Percentiles rank a stretch among this genome's conserved stretches.
These are phyloP conservation scores for Ophioderma brevispina DNA, from an alignment of 35 echinoderm and acorn worm species.

Conservation along the genomic window DNA sequence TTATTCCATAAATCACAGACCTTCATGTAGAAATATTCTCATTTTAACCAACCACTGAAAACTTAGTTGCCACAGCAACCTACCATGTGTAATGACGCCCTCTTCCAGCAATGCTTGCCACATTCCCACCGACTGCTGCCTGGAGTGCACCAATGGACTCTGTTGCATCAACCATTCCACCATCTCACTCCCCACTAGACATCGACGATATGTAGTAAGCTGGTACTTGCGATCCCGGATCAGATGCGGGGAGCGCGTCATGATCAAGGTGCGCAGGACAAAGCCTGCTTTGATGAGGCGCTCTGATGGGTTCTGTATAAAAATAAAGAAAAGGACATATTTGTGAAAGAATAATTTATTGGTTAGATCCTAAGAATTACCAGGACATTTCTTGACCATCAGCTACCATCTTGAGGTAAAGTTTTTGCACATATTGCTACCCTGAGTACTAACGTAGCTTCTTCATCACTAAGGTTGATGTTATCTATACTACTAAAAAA, in stretches of 20 bases:
- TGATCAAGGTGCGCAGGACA: constrained; percentile 77
- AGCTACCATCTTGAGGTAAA: background rate
- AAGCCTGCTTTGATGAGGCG: constrained; percentile 74
- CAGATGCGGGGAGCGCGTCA: constrained; percentile 76
- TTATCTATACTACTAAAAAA: too few species aligned
- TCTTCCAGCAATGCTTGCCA: constrained; percentile 97
- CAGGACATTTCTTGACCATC: background rate
- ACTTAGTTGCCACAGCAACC: too few species aligned
- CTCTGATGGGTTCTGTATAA: constrained; percentile 65
- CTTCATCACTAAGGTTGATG: too few species aligned
- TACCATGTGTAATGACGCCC: constrained; percentile 91
- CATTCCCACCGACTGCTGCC: constrained; percentile 92
- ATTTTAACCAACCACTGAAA: too few species aligned
- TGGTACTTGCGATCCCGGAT: constrained; percentile 90
- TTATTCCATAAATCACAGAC: too few species aligned
- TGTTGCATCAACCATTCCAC: constrained; percentile 98
- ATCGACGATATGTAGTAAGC: constrained; percentile 76
- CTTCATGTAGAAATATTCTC: too few species aligned
- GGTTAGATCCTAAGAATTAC: too few species aligned
- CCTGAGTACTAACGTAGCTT: background rate
- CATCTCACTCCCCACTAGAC: constrained; percentile 97
- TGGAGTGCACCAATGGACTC: constrained; percentile 83
- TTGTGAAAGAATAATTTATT: background rate
- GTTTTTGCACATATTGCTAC: background rate
- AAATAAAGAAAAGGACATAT: constrained; percentile 8